Conservation (phyloP, 1,140 invertebrate species). For the Euura saliciscinereae region DNA sequence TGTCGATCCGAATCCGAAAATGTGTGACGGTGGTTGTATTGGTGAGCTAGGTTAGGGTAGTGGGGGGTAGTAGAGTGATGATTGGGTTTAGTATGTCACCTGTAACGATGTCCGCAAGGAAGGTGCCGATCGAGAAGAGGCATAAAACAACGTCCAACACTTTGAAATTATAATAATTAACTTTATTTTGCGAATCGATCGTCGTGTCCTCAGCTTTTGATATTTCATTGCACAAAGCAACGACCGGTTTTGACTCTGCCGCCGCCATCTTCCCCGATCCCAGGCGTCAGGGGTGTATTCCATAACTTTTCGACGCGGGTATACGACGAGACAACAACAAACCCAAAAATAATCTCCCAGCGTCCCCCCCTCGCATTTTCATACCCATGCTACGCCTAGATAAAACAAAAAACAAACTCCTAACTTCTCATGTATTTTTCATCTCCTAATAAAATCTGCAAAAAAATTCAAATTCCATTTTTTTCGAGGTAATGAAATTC, state of each 20-base stretch:
- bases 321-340: too few relatives aligned
- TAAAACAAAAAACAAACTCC: too few relatives aligned
- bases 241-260: conserved; percentile 42
- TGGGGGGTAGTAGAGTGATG: conserved; percentile 8
- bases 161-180: conserved; percentile 38
- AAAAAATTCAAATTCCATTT: too few relatives aligned
- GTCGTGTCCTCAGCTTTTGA: conserved; percentile 27
- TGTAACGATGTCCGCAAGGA: conserved; percentile 48
- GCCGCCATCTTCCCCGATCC: conserved; percentile 47
- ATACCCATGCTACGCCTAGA: too few relatives aligned
- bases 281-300: conserved; percentile 28
- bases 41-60: conserved; percentile 8
- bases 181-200: conserved; percentile 29
- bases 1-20: too few relatives aligned
- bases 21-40: conserved; percentile 2
- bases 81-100: conserved; percentile 42
- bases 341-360: too few relatives aligned
- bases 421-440: too few relatives aligned
- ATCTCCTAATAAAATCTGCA: too few relatives aligned
- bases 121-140: conserved; percentile 45
- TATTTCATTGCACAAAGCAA: conserved; percentile 33
- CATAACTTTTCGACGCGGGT: not conserved
- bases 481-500: too few relatives aligned
- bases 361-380: too few relatives aligned
- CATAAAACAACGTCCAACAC: conserved; percentile 47